A percentile compares a stretch with the other conserved stretches of the same genome.
phyloP scores from a whole-genome alignment of 2,113 vertebrate species.

The Heterocephalus glaber region DNA sequence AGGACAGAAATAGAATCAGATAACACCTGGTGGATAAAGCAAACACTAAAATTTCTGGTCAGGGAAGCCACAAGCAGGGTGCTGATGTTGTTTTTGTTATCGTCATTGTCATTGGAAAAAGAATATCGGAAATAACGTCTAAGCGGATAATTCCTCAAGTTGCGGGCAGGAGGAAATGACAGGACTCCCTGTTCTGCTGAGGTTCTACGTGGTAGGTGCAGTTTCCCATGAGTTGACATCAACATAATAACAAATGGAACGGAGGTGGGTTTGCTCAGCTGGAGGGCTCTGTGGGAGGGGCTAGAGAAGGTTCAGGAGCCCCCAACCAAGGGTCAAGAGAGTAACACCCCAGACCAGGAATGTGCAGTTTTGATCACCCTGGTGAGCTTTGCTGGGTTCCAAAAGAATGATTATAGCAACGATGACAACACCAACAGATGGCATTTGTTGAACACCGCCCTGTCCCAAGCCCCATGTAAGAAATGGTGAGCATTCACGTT shows the following conservation, averaged over 20 bases:
- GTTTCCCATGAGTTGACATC: accelerated
- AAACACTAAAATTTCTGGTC: not conserved
- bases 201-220: accelerated
- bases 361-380: not conserved
- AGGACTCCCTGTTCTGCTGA: not conserved
- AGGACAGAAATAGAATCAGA: not conserved
- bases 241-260: not conserved
- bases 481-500: accelerated
- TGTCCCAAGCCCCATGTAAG: accelerated
- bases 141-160: not conserved
- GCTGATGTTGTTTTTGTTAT: not conserved
- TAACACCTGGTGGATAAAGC: not conserved
- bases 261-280: accelerated
- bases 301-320: too few relatives aligned
- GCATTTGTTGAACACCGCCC: accelerated
- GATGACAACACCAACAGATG: not conserved
- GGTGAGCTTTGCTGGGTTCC: not conserved
- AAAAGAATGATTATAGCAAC: accelerated
- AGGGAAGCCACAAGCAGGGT: not conserved
- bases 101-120: not conserved
- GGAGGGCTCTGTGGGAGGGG: not conserved
- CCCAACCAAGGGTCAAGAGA: not conserved
- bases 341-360: not conserved
- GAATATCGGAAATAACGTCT: not conserved
- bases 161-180: not conserved